Evolutionary conservation across 2,113 vertebrate genomes (phyloP).

Genomic region (Spea bombifrons): DNA sequence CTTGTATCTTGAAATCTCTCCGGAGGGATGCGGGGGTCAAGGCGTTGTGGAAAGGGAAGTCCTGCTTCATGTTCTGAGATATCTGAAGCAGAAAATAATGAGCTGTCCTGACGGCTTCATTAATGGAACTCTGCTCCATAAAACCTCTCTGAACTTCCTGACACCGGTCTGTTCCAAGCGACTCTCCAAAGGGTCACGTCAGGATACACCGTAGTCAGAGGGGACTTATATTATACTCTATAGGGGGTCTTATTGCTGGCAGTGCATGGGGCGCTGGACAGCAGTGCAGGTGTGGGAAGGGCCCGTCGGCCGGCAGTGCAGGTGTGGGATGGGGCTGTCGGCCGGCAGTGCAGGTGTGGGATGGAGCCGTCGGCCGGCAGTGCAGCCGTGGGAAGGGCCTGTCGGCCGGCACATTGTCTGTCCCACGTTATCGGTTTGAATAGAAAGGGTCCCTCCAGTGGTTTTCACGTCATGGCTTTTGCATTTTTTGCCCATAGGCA

Average conservation of each 20-base stretch:
- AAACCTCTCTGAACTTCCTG: not conserved
- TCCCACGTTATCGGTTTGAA: too few species aligned
- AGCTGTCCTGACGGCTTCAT: not conserved
- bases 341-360: too few species aligned
- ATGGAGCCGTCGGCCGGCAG: too few species aligned
- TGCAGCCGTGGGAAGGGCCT: too few species aligned
- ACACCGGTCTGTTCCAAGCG: not conserved
- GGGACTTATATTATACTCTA: too few species aligned
- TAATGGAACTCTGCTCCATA: not conserved
- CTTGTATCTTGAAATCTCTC: slow-evolving; percentile 58
- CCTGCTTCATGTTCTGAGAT: slow-evolving; percentile 46
- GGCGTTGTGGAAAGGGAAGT: slow-evolving; percentile 55
- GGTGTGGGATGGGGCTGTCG: too few species aligned
- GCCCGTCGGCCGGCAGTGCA: too few species aligned
- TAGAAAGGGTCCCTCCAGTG: too few species aligned
- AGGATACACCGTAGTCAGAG: not conserved
- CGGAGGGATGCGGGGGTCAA: slow-evolving; percentile 55
- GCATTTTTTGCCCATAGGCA: slow-evolving; percentile 62
- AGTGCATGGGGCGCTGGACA: too few species aligned
- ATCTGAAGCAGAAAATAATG: not conserved
- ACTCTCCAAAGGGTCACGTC: not conserved
- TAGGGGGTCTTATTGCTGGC: too few species aligned
- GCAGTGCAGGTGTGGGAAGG: too few species aligned
- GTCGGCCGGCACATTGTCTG: too few species aligned
- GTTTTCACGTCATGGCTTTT: not conserved